A percentile compares a stretch with the other conserved stretches of the same genome.
phyloP scores from a whole-genome alignment of 2,113 vertebrate genomes.

The Euleptes europaea region DNA sequence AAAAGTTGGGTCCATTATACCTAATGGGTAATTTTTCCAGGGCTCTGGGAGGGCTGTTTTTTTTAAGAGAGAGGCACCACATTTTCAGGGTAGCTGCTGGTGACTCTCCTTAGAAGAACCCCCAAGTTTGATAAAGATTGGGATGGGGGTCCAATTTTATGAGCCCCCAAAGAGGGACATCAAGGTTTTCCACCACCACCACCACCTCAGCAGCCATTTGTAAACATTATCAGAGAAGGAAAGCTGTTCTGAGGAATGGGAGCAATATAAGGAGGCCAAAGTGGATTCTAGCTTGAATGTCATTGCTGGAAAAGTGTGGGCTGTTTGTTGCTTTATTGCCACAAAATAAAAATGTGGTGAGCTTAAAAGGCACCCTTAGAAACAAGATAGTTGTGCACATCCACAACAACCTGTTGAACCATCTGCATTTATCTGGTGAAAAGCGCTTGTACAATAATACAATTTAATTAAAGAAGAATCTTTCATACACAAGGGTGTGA shows the following conservation, averaged over 20 bases:
- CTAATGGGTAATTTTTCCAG: no score
- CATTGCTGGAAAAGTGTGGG: not conserved
- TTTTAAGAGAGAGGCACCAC: no score
- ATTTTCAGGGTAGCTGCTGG: no score
- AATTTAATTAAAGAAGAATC: constrained; percentile 8
- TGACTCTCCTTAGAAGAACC: no score
- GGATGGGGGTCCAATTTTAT: no score
- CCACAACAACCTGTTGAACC: not conserved
- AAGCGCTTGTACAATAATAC: not conserved
- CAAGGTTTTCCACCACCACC: no score
- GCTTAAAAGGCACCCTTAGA: not conserved
- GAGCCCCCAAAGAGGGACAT: no score
- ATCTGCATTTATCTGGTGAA: constrained; percentile 1
- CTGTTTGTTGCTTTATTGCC: not conserved
- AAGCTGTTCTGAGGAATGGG: not conserved
- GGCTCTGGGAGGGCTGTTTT: no score
- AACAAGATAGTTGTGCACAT: not conserved
- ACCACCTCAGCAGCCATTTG: no score
- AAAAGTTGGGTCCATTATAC: no score
- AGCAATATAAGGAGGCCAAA: not conserved
- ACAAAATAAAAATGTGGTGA: not conserved
- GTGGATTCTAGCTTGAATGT: not conserved
- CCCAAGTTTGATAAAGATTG: no score
- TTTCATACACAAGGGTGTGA: not conserved
- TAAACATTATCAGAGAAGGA: not conserved